Conservation (phyloP, 2,888 invertebrate genomes). For the Leptinotarsa rubiginosa region DNA sequence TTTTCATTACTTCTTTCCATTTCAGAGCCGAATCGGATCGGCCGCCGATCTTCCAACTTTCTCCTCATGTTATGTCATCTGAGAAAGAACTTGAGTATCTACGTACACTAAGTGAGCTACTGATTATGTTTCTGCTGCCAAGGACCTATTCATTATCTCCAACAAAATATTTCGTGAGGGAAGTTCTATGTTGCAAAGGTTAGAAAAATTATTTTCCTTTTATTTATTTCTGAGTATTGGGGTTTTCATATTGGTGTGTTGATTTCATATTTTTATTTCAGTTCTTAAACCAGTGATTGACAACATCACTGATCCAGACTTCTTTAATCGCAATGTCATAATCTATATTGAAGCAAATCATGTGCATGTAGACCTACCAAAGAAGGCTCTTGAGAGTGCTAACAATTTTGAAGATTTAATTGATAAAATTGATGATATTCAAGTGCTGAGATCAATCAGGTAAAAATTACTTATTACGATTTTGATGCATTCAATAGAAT, state of each 20-base stretch:
- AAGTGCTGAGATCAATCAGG: slow-evolving; percentile 86
- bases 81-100: slow-evolving; percentile 85
- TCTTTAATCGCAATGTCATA: slow-evolving; percentile 88
- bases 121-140: slow-evolving; percentile 85
- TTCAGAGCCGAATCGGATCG: slow-evolving; percentile 73
- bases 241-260: neutral
- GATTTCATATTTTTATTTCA: slow-evolving; percentile 62
- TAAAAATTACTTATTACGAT: slow-evolving; percentile 57
- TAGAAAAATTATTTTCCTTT: slow-evolving; percentile 50
- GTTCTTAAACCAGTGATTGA: slow-evolving; percentile 87
- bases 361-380: slow-evolving; percentile 81
- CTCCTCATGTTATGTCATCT: slow-evolving; percentile 79
- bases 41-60: slow-evolving; percentile 78
- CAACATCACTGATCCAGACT: slow-evolving; percentile 88
- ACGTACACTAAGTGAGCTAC: slow-evolving; percentile 83
- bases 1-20: slow-evolving; percentile 33
- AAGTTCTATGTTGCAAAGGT: slow-evolving; percentile 89
- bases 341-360: slow-evolving; percentile 86
- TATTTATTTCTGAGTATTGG: neutral
- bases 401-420: slow-evolving; percentile 92
- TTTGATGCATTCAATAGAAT: neutral
- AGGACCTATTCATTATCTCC: slow-evolving; percentile 83
- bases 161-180: slow-evolving; percentile 82
- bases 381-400: slow-evolving; percentile 87
- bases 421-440: slow-evolving; percentile 82